Base-by-base conservation (phyloP, 1,140 invertebrate genomes). In the Scaptodrosophila lebanonensis region DNA sequence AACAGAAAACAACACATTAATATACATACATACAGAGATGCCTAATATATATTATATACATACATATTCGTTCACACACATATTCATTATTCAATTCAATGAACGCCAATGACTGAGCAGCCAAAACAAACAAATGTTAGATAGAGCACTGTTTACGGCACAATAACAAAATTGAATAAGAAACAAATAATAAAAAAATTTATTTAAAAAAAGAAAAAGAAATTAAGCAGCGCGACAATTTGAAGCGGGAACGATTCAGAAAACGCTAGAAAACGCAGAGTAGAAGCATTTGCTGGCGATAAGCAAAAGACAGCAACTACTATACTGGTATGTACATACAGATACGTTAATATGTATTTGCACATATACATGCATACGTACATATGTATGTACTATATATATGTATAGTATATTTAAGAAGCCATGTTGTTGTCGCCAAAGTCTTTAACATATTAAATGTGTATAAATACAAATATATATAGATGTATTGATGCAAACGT, bases 221-320 rank as follows among this genome's bases (percentile, higher is more conserved):
- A 16, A 33, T 61, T n/a, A n/a, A n/a, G n/a, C n/a, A n/a, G n/a
- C n/a, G n/a, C n/a, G n/a, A n/a, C n/a, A n/a, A n/a, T n/a, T n/a
- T n/a, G n/a, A 53, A 27, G 36, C 53, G 27, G 15, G 30, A 29
- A 12, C 25, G 32, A 20, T n/a, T 17, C 30, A 42, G 73, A 77
- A 79, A 72, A 22, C 48, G 43, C 73, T 73, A 77, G 73, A 77
- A 71, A 38, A 44, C 20, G 44, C 39, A 18, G 42, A 11, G 32
- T 30, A 36, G 33, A 50, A 17, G 48, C 17, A 43, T n/a, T n/a
- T 15, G 50, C 18, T 20, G 36, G 53, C 68, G 73, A 77, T 77
- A 77, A 76, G 72, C 62, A 36, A 22, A 49, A 49, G 18, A 48
- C 45, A 30, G 33, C 45, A 32, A 20, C n/a, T 15, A 35, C 64